phyloP scores from a whole-genome alignment of 1,140 invertebrate genomes.

The Scaptomyza graminum region DNA sequence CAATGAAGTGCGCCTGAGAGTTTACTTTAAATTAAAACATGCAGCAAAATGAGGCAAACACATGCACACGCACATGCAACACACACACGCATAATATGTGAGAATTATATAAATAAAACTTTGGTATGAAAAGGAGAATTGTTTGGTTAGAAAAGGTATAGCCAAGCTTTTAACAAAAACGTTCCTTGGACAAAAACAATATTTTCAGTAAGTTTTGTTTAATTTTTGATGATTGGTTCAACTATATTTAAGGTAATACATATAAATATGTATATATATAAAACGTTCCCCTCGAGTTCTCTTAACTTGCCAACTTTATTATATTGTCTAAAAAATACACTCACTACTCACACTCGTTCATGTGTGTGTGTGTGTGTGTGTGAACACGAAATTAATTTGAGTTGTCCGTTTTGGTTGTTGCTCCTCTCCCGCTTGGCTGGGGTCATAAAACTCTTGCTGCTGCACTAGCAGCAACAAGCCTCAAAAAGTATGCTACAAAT shows the following conservation, averaged over 20 bases:
- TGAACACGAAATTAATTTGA: slow-evolving; percentile 63
- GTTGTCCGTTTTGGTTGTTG: slow-evolving; percentile 45
- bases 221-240: too few relatives aligned
- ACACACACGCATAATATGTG: slow-evolving; percentile 2
- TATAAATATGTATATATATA: too few relatives aligned
- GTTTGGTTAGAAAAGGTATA: too few relatives aligned
- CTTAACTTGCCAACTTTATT: slow-evolving; percentile 27
- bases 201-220: too few relatives aligned
- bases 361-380: slow-evolving; percentile 15
- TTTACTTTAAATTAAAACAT: slow-evolving; percentile 61
- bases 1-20: slow-evolving; percentile 29
- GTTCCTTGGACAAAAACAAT: too few relatives aligned
- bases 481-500: slow-evolving; percentile 66
- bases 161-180: too few relatives aligned
- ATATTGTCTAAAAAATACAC: slow-evolving; percentile 22
- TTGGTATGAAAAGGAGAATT: too few relatives aligned
- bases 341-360: not conserved
- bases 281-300: not conserved
- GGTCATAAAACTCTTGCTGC: slow-evolving; percentile 16
- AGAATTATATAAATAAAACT: too few relatives aligned
- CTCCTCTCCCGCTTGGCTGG: slow-evolving; percentile 3
- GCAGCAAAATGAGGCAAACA: slow-evolving; percentile 50
- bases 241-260: too few relatives aligned
- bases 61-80: slow-evolving; percentile 38
- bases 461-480: slow-evolving; percentile 14